These are phyloP conservation scores for Choloepus hoffmanni DNA, from an alignment of 2,113 vertebrate species.

Conservation along the genomic window DNA sequence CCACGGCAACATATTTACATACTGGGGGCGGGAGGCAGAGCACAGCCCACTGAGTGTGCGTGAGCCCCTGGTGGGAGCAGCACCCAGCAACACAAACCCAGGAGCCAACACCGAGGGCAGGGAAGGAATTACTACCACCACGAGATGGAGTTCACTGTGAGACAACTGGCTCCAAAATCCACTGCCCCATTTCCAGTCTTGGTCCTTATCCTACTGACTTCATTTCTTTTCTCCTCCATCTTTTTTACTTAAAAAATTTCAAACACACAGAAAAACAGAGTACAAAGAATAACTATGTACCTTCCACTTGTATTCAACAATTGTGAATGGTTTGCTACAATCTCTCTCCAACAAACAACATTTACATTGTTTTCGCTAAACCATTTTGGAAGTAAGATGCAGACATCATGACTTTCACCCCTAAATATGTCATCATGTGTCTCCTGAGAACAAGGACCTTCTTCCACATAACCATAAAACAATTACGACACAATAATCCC, in stretches of 20 bases:
- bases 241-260: neutral
- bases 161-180: neutral
- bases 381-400: neutral
- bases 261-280: neutral
- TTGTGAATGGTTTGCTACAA: neutral
- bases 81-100: neutral
- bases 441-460: neutral
- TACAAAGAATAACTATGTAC: neutral
- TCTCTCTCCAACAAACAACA: neutral
- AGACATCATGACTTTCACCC: neutral
- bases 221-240: neutral
- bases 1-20: constrained; percentile 96
- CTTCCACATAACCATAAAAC: neutral
- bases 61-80: neutral
- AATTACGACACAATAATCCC: neutral
- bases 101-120: neutral
- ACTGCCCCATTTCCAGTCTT: neutral
- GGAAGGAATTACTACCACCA: neutral
- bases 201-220: neutral
- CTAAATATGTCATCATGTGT: neutral
- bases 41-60: fast-evolving
- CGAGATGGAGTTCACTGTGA: neutral
- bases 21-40: constrained; percentile 85
- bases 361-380: neutral
- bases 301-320: neutral